Percentiles rank a stretch among this genome's conserved stretches.
Evolutionary conservation across 1,140 invertebrate species (phyloP).

Genomic region (Drosophila orena): DNA sequence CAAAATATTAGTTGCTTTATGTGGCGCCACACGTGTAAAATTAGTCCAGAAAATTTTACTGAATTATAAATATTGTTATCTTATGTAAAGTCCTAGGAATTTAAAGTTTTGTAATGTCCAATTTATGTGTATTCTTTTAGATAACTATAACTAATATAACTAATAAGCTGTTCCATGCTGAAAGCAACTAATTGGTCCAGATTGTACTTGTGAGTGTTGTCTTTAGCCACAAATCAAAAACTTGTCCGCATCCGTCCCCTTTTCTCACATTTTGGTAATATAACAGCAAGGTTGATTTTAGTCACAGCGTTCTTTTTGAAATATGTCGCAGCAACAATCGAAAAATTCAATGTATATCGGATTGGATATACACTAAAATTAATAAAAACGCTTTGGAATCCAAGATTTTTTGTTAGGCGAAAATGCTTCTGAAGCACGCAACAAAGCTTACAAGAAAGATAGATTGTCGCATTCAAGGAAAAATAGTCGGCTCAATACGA

Average conservation of each 20-base stretch:
- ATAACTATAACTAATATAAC: background rate
- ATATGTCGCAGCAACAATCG: conserved; percentile 12
- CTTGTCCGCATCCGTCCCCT: background rate
- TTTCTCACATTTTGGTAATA: background rate
- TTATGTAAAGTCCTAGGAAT: background rate
- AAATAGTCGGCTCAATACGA: no score
- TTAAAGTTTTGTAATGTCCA: background rate
- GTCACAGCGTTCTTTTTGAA: conserved; percentile 3
- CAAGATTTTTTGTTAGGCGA: conserved; percentile 18
- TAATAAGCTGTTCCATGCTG: background rate
- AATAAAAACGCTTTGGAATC: conserved; percentile 12
- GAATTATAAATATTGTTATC: background rate
- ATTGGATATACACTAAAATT: conserved; percentile 19
- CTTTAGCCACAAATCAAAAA: no score
- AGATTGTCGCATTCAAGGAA: conserved; percentile 4
- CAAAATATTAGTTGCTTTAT: no score
- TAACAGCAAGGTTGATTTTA: background rate
- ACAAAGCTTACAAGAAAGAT: conserved; percentile 13
- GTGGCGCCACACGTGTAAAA: no score
- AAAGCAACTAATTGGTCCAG: background rate
- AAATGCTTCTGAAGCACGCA: conserved; percentile 18
- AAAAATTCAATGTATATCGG: conserved; percentile 11
- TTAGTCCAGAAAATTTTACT: no score
- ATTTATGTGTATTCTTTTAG: background rate
- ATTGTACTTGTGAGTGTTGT: no score